Evolutionary conservation across 1,140 invertebrate species (phyloP), one percentile per base, ranked within the genome.

Genomic region (Rhizoglyphus robini): DNA sequence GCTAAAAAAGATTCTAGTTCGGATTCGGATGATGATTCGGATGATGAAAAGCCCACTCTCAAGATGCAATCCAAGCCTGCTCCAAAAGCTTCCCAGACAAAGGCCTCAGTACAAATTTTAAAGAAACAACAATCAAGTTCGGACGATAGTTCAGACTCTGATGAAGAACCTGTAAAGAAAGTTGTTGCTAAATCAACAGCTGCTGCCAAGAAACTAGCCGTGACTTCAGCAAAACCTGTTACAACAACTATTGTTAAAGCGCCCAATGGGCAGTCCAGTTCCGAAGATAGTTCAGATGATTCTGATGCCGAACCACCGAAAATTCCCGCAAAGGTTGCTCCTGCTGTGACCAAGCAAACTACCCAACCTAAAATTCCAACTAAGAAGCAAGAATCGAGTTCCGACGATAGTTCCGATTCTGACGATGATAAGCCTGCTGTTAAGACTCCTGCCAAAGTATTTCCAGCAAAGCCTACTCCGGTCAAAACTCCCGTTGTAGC

Each of bases 341-440:
- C 36, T 41, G 36, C 18, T 41, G 36, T 58, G n/a, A 27, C 30
- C 27, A 58, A 30, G 32, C 54, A 18, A 20, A 20, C 5, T 58
- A 30, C 30, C 27, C 23, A 34, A n/a, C 13, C 11, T 25, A 8
- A 65, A 65, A 38, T 8, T 5, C 27, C 23, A 23, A n/a, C 20
- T 20, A 31, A 2, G 18, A 62, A 65, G 62, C 36, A 15, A 2
- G 46, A 63, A 34, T 63, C 61, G n/a, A 63, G 5, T 49, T 49
- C 41, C 1, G 4, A 64, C n/a, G 41, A 48, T 25, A 64, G 63
- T 57, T 64, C 63, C 3, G 63, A 57, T 49, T 41, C 34, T 51
- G 63, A 46, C 2, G 30, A 2, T 46, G 27, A 3, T 36, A 61
- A 41, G n/a, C 18, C 32, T 11, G 23, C 2, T 2, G 36, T 38